Base-by-base conservation (phyloP, 2,113 vertebrate genomes). In the Ariopsis seemanni region DNA sequence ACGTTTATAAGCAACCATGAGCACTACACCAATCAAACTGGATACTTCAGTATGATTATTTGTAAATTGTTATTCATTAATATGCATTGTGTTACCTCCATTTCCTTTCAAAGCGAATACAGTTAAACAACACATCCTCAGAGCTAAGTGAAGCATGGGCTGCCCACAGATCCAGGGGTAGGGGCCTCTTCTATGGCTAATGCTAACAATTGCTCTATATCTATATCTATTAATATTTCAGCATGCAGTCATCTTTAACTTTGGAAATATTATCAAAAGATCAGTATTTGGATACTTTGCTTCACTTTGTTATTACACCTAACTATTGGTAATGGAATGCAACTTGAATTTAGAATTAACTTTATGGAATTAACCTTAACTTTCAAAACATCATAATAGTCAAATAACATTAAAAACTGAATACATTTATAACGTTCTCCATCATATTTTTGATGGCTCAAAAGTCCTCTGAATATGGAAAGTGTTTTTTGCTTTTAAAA, bases 121-220 rank as follows among this genome's bases (percentile, higher is more conserved):
- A 67, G n/a, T 77, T 86, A 60, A 88, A 77, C 75, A 81, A 75
- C 81, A 67, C 67, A 77, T 86, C 89, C 22, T 58, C 65, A 79
- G 74, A 86, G 34, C 87, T 30, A 58, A 86, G 57, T 58, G 79
- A 86, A 85, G 78, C 27, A 86, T 80, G 58, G 57, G 50, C 72
- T 42, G 52, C 3, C 22, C 85, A 9, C 57, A 88, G 62, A 89
- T 48, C 84, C 60, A 87, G 57, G 4, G 89, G 87, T 90, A 89
- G 77, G 82, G 50, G n/a, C 77, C 48, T 30, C 25, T 60, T 58
- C 50, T 69, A 48, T 52, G 9, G 9, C 6, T 79, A 14, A 9
- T 34, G 25, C 20, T 58, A 67, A 10, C 7, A 7, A 48, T 62
- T 8, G 62, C 17, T 65, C 3, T 53, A 27, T 15, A 50, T 30